Evolutionary conservation across 2,113 vertebrate species (phyloP).

Genomic region (Chrysochloris asiatica): DNA sequence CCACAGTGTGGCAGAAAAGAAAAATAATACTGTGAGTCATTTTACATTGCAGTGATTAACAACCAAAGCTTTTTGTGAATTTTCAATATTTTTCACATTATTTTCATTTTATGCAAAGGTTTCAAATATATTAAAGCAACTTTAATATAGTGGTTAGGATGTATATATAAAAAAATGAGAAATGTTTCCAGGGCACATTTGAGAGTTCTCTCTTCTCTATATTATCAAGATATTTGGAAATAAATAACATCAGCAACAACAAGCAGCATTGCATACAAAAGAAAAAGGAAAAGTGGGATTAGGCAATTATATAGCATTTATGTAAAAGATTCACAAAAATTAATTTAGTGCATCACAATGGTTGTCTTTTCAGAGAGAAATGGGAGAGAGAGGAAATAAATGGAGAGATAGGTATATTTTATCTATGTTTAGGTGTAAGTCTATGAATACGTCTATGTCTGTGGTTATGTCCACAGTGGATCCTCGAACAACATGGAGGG

Average conservation of each 20-base stretch:
- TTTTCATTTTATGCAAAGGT: conserved; percentile 36
- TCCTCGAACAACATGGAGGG: too few relatives aligned
- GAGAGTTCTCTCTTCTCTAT: background rate
- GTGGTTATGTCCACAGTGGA: too few relatives aligned
- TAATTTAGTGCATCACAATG: background rate
- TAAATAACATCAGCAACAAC: background rate
- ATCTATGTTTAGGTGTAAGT: too few relatives aligned
- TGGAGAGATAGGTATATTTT: too few relatives aligned
- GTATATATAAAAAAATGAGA: background rate
- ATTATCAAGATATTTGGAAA: background rate
- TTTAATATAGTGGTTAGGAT: background rate
- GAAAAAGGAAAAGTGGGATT: background rate
- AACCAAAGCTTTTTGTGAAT: background rate
- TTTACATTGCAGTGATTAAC: conserved; percentile 24
- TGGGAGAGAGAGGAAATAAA: background rate
- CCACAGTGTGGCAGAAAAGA: background rate
- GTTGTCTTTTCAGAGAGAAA: background rate
- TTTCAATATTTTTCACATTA: conserved; percentile 29
- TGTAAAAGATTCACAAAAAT: background rate
- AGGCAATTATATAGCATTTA: background rate
- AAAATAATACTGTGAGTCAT: conserved; percentile 9
- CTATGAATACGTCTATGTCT: too few relatives aligned
- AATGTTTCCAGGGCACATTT: background rate
- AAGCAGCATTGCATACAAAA: background rate
- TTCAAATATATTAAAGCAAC: conserved; percentile 15